Evolutionary conservation across 2,888 invertebrate species (phyloP), one percentile per base, ranked within the genome.

Genomic region (Eupithecia subumbrata): DNA sequence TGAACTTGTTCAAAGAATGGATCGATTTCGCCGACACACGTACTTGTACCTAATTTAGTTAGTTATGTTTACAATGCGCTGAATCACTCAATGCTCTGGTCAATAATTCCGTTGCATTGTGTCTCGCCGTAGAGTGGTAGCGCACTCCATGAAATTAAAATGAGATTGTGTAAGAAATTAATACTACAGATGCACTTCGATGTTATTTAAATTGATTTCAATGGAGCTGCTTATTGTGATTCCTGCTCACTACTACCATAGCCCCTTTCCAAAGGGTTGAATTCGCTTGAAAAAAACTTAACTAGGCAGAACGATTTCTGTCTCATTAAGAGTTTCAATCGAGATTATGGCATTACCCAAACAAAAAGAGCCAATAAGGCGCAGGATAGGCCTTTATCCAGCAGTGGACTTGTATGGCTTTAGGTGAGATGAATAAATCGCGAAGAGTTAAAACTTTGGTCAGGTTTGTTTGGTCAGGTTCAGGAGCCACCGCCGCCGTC

Each of bases 21-120:
- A 82, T 82, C 87, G 87, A 87, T 87, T 87, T 84, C 81, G 83
- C 83, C 86, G 89, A 88, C 88, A 89, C 89, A 85, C 89, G 80
- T 72, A 86, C 86, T 83, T 87, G 88, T 91, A 48, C 5, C 43
- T 48, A 91, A 92, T 90, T 91, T 90, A 85, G 89, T 90, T 89
- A 87, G 82, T 86, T 90, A 89, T 91, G 90, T 91, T 89, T 88
- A 90, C 90, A 91, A 91, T 90, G 83, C 86, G 94, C 89, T 83
- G 88, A 89, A 84, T 93, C 92, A 93, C 56, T 66, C 5, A 73
- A 74, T 78, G 71, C 71, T 66, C 86, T 84, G 84, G 84, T 64
- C 64, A 64, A 64, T 34, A 64, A 85, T 85, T 87, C 86, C 84
- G 89, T 86, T 92, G 92, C 92, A 93, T 90, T 90, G 18, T 34